A percentile compares a stretch with the other conserved stretches of the same genome.
Evolutionary conservation across 2,113 vertebrate species (phyloP).

Genomic region (Tricholaema leucomelas): DNA sequence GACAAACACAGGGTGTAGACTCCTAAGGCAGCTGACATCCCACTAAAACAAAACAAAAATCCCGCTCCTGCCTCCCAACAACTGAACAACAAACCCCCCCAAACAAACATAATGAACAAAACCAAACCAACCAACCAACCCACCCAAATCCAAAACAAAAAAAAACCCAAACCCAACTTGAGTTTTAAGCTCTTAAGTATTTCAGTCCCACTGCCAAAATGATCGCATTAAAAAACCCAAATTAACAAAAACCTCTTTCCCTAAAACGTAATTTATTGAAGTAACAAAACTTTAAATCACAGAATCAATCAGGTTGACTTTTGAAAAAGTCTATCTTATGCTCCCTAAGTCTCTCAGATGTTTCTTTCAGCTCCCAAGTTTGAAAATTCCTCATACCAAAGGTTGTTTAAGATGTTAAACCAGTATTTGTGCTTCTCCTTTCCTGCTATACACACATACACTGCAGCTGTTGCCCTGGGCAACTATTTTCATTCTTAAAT

Average conservation of each 20-base stretch:
- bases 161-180: neutral
- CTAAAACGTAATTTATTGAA: neutral
- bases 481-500: conserved; percentile 21
- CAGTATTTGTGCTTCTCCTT: neutral
- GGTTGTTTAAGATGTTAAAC: neutral
- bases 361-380: neutral
- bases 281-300: neutral
- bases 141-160: neutral
- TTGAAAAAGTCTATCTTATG: neutral
- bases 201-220: neutral
- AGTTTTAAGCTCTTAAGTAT: neutral
- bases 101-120: no score
- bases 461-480: conserved; percentile 14
- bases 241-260: neutral
- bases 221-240: neutral
- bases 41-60: neutral
- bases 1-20: neutral
- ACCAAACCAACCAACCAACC: neutral
- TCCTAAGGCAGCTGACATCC: neutral
- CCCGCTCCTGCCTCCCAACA: no score
- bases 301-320: no score
- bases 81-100: no score
- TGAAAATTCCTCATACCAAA: neutral
- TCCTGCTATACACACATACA: neutral
- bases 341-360: neutral